Percentiles rank a stretch among this genome's conserved stretches.
phyloP scores from a whole-genome alignment of 2,113 vertebrate species.

The Hirundichthys speculiger region DNA sequence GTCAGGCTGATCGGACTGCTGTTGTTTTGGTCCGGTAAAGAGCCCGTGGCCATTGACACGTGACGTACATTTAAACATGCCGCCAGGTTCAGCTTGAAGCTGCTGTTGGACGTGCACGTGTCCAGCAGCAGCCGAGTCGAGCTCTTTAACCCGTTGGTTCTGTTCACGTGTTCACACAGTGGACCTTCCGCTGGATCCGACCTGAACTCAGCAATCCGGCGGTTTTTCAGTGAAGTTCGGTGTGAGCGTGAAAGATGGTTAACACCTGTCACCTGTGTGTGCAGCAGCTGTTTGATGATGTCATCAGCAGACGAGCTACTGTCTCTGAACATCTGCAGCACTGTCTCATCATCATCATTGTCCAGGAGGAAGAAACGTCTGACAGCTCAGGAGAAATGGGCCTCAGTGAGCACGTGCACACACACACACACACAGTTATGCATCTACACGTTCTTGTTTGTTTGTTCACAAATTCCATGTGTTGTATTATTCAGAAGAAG shows the following conservation, averaged over 20 bases:
- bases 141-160: too few species aligned
- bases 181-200: too few species aligned
- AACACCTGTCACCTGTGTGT: background rate
- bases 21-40: too few species aligned
- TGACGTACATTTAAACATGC: background rate
- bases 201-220: background rate
- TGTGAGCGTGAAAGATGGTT: background rate
- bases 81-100: too few species aligned
- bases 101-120: too few species aligned
- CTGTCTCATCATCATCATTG: background rate
- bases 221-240: background rate
- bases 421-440: background rate
- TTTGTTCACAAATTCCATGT: background rate
- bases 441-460: too few species aligned
- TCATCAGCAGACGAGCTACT: constrained; percentile 49
- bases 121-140: too few species aligned
- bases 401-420: constrained; percentile 30
- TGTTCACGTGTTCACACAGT: too few species aligned
- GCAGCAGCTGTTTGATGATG: constrained; percentile 29
- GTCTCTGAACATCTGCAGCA: constrained; percentile 57
- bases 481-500: constrained; percentile 25
- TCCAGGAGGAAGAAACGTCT: constrained; percentile 21
- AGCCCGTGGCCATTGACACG: too few species aligned
- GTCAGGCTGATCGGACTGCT: too few species aligned
- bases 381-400: constrained; percentile 38